Base-by-base conservation (phyloP, 1,140 invertebrate species). In the Listronotus oregonensis region DNA sequence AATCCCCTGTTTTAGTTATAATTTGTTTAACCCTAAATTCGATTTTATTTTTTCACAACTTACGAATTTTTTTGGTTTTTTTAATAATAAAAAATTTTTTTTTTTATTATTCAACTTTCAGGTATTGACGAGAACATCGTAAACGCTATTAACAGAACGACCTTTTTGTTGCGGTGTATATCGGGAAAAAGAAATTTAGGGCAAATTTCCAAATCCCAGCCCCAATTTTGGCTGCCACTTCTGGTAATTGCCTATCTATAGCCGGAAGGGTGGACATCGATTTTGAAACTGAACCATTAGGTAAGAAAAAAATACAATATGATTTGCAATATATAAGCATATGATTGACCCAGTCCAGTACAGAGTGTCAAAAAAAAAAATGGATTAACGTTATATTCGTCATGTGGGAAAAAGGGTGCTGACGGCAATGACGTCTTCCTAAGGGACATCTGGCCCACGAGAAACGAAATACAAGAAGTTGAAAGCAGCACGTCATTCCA, bases 181-280 rank as follows among this genome's bases (percentile, higher is more conserved):
- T 98, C 96, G 0, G 97, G 97, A 0, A 99, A 99, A 78, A 82
- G 97, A 1, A 99, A 99, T 79, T 99, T 99, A 99, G 81, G 97
- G 97, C 12, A 85, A 97, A 57, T 96, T 99, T 75, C 96, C 97
- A 0, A 90, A 95, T 75, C 97, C 96, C 0, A 81, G 96, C 34
- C 96, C 97, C 15, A 99, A 99, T 81, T 99, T 83, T 99, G 50
- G 96, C 97, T 0, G 97, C 97, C 97, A 0, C 86, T 96, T 6
- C 80, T 99, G 9, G 96, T 98, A 15, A 96, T 99, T 68, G 97
- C 96, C 0, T 99, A 98, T 77, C 96, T 0, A 87, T 99, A 27
- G 95, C 95, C 56, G 97, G 96, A 18, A 91, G 90, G 1, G 91
- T 98, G 0, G 87, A 94, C 69, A 96, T 98, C 69, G 96, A 99